Evolutionary conservation across 1,140 invertebrate genomes (phyloP).

Genomic region (Grapholita molesta): DNA sequence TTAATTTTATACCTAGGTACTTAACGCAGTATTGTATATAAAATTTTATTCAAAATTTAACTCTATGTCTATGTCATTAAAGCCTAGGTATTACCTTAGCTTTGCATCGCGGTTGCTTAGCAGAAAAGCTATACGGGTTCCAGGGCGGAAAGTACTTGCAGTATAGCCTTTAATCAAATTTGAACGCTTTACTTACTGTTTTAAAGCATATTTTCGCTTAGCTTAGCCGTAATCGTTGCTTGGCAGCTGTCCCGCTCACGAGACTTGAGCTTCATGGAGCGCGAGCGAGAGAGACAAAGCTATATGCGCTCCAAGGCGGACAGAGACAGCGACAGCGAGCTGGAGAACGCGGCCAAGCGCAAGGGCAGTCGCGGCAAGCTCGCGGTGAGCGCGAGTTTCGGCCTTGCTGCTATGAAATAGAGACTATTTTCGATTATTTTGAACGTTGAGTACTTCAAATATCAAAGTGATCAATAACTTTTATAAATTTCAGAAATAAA

Average conservation of each 20-base stretch:
- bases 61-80: neutral
- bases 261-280: slow-evolving; percentile 69
- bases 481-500: neutral
- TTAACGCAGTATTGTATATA: neutral
- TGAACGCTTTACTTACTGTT: neutral
- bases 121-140: too few species aligned
- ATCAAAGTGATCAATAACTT: neutral
- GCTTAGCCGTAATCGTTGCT: slow-evolving; percentile 47
- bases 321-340: slow-evolving; percentile 78
- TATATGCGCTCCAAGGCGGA: slow-evolving; percentile 72
- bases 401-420: slow-evolving; percentile 36
- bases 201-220: slow-evolving; percentile 8
- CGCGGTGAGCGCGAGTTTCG: slow-evolving; percentile 62
- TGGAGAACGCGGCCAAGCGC: slow-evolving; percentile 78
- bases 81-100: slow-evolving; percentile 17
- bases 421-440: slow-evolving; percentile 15
- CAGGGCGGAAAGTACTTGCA: too few species aligned
- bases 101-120: slow-evolving; percentile 51
- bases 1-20: neutral
- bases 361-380: slow-evolving; percentile 76
- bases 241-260: slow-evolving; percentile 67
- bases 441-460: neutral
- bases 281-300: slow-evolving; percentile 69
- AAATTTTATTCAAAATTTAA: neutral
- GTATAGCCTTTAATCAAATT: neutral